These are phyloP conservation scores for Daktulosphaira vitifoliae DNA, from an alignment of 1,140 invertebrate genomes.

Conservation along the genomic window DNA sequence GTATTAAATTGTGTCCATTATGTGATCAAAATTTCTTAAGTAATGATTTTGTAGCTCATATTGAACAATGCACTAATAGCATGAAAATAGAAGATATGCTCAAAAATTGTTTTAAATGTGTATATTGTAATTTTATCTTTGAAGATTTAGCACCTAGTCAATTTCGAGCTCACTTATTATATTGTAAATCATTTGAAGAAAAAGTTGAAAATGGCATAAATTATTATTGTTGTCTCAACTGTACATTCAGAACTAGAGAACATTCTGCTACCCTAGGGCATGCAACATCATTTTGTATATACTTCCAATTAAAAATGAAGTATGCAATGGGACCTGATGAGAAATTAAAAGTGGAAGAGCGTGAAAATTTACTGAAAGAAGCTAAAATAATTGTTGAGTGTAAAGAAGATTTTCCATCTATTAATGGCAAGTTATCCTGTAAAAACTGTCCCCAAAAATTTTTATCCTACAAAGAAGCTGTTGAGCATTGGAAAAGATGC, in stretches of 20 bases:
- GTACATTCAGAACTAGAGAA: not conserved
- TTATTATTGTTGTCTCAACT: not conserved
- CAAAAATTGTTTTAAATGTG: not conserved
- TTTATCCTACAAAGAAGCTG: too few species aligned
- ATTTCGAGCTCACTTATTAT: not conserved
- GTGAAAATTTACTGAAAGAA: not conserved
- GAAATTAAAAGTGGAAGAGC: not conserved
- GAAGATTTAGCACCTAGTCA: accelerated
- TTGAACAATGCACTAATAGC: not conserved
- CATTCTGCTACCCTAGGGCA: not conserved
- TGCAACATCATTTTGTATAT: not conserved
- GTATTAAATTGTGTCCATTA: conserved; percentile 7
- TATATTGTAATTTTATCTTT: not conserved
- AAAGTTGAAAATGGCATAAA: not conserved
- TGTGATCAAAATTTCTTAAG: not conserved
- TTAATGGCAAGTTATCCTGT: too few species aligned
- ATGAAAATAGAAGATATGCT: not conserved
- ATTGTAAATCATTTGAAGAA: not conserved
- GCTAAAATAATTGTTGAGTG: not conserved
- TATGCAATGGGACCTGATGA: not conserved
- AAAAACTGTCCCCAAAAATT: too few species aligned
- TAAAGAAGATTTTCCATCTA: not conserved
- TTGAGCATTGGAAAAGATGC: too few species aligned
- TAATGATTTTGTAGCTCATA: not conserved
- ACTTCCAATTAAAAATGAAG: not conserved